A percentile compares a stretch with the other conserved stretches of the same genome.
phyloP scores from a whole-genome alignment of 2,113 vertebrate species.

The Delphinapterus leucas region DNA sequence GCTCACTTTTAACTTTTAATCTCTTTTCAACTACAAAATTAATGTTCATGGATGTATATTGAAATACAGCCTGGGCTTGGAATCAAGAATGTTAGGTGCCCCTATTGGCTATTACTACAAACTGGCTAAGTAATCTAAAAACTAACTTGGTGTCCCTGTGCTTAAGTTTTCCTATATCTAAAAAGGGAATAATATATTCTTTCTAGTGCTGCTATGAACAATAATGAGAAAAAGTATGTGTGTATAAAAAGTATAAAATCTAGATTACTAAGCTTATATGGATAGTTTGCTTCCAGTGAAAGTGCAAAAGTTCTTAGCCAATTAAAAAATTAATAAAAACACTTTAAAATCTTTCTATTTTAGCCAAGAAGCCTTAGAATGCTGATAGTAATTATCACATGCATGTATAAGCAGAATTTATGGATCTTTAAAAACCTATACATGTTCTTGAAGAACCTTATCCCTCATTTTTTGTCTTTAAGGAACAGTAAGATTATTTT shows the following conservation, averaged over 20 bases:
- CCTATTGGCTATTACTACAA: not conserved
- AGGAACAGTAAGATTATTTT: not conserved
- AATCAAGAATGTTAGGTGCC: not conserved
- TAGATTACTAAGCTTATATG: not conserved
- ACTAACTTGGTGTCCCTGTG: not conserved
- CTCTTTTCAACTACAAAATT: slow-evolving; percentile 35
- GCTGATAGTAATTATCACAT: not conserved
- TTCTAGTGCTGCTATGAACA: not conserved
- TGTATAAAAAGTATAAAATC: not conserved
- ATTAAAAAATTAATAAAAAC: not conserved
- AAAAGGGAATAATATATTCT: not conserved
- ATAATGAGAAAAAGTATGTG: not conserved
- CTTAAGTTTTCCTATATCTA: not conserved
- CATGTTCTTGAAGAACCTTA: not conserved
- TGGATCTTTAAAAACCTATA: not conserved
- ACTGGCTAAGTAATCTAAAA: not conserved
- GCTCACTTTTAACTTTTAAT: not conserved
- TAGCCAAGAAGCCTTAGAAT: not conserved
- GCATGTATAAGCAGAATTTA: not conserved
- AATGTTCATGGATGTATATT: not conserved
- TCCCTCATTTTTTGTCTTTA: not conserved
- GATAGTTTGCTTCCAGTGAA: not conserved
- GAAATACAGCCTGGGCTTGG: not conserved
- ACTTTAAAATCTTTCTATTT: not conserved
- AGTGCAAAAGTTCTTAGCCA: not conserved